These are phyloP conservation scores for Anoplolepis gracilipes DNA, from an alignment of 1,140 invertebrate species.

Conservation along the genomic window DNA sequence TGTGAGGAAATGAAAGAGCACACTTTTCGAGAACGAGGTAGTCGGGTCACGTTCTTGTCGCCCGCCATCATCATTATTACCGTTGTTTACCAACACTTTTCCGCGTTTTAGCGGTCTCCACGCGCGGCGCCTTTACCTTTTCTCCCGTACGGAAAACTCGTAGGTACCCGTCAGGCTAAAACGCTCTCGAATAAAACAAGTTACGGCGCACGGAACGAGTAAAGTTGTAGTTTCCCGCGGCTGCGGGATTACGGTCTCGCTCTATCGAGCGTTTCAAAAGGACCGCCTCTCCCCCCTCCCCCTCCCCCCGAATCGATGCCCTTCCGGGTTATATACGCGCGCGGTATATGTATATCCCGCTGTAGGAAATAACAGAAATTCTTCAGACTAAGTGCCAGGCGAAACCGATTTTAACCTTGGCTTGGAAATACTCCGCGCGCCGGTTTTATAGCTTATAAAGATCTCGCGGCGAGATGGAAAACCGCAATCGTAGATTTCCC, in stretches of 20 bases:
- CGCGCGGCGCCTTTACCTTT: slow-evolving; percentile 18
- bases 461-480: background rate
- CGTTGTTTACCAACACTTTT: slow-evolving; percentile 62
- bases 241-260: slow-evolving; percentile 31
- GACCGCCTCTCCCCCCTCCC: slow-evolving; percentile 12
- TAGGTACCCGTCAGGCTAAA: slow-evolving; percentile 36
- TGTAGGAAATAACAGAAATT: slow-evolving; percentile 55
- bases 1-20: slow-evolving; percentile 20
- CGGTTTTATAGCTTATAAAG: slow-evolving; percentile 18
- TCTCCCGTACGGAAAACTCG: background rate
- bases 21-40: too few species aligned
- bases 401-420: slow-evolving; percentile 45
- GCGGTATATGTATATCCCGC: background rate
- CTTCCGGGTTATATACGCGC: slow-evolving; percentile 48
- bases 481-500: slow-evolving; percentile 32
- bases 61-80: slow-evolving; percentile 52
- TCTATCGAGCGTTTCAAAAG: slow-evolving; percentile 15
- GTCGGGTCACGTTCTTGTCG: too few species aligned
- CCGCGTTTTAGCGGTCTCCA: slow-evolving; percentile 39
- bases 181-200: slow-evolving; percentile 42
- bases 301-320: slow-evolving; percentile 40
- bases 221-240: slow-evolving; percentile 15
- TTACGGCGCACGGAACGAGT: slow-evolving; percentile 25
- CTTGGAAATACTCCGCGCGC: slow-evolving; percentile 45
- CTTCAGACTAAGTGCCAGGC: slow-evolving; percentile 48